phyloP scores from a whole-genome alignment of 64 coral and sea anemone species.

The Montipora capricornis region DNA sequence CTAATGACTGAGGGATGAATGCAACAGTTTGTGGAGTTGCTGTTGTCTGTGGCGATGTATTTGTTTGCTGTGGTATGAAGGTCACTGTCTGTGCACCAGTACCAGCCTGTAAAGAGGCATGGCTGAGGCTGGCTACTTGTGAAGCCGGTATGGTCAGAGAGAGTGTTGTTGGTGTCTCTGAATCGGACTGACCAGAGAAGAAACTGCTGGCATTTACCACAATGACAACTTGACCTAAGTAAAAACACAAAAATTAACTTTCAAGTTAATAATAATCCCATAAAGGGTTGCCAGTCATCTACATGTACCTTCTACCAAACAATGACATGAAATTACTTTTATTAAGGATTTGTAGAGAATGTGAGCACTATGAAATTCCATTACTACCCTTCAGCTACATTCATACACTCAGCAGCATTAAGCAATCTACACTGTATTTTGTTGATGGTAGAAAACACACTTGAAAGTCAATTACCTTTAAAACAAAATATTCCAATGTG shows the following conservation, averaged over 20 bases:
- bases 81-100: conserved; percentile 77
- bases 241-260: neutral
- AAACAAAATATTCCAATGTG: too few species aligned
- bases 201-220: conserved; percentile 93
- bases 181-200: conserved; percentile 75
- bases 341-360: too few species aligned
- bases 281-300: too few species aligned
- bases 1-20: conserved; percentile 62
- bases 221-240: conserved; percentile 90
- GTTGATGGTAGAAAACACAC: too few species aligned
- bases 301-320: too few species aligned
- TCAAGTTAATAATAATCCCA: too few species aligned
- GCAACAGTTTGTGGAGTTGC: conserved; percentile 27
- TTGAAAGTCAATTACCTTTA: too few species aligned
- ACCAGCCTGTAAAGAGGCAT: conserved; percentile 50
- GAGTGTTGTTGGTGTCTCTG: conserved; percentile 82
- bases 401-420: too few species aligned
- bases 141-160: conserved; percentile 80
- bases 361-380: too few species aligned
- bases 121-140: conserved; percentile 75
- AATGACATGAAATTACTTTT: too few species aligned
- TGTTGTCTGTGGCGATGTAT: neutral
- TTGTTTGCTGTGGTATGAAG: conserved; percentile 27
- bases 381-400: too few species aligned
- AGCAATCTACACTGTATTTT: too few species aligned